A percentile compares a stretch with the other conserved stretches of the same genome.
Conservation (phyloP, 2,797 vertebrate genomes). For the Salarias fasciatus region DNA sequence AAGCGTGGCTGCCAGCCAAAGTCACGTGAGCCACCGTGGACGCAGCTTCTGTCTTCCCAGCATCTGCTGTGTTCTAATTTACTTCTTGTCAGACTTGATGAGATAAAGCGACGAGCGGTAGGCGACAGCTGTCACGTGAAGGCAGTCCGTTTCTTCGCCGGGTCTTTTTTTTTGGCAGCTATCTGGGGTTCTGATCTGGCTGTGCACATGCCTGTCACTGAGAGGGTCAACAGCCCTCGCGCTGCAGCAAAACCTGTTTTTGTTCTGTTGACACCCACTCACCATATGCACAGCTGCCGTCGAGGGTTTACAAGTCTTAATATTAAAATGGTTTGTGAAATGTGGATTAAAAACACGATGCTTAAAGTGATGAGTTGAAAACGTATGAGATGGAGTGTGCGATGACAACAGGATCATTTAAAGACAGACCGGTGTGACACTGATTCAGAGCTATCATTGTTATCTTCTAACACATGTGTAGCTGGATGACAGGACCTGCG, state of each 20-base stretch:
- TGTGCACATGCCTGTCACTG: constrained; percentile 46
- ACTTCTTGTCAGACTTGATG: constrained; percentile 69
- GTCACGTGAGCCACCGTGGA: constrained; percentile 43
- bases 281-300: constrained; percentile 20
- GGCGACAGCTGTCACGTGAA: constrained; percentile 57
- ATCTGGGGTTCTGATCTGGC: constrained; percentile 69
- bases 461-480: constrained; percentile 33
- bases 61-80: constrained; percentile 60
- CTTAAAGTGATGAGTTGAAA: constrained; percentile 8
- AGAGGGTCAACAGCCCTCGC: constrained; percentile 62
- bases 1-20: constrained; percentile 46
- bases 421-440: neutral
- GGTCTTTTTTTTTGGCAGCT: constrained; percentile 48
- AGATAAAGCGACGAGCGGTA: constrained; percentile 69
- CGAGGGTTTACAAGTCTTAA: constrained; percentile 38
- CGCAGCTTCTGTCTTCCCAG: constrained; percentile 26
- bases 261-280: constrained; percentile 56
- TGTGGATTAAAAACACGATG: constrained; percentile 8
- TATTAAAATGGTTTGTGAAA: constrained; percentile 26
- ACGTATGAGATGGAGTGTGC: constrained; percentile 19
- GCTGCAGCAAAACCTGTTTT: constrained; percentile 50
- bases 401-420: constrained; percentile 8
- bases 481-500: constrained; percentile 15
- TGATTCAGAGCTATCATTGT: constrained; percentile 16
- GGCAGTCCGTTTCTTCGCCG: constrained; percentile 60